These are phyloP conservation scores for Serranus cabrilla DNA, from an alignment of 2,797 vertebrate species.

Conservation along the genomic window DNA sequence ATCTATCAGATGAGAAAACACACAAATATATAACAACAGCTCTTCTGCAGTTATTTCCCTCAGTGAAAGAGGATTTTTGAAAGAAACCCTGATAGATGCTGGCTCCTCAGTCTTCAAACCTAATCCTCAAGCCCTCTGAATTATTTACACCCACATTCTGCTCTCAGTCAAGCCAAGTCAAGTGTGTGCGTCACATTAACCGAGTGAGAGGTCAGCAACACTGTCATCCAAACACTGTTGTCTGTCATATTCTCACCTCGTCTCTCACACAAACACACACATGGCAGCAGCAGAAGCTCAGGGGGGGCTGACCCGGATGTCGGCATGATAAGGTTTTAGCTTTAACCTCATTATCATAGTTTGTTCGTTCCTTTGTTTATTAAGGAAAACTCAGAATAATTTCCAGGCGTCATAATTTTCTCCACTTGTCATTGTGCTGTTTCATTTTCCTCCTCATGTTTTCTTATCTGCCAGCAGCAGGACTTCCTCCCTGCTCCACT, in stretches of 20 bases:
- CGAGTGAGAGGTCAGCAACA: constrained; percentile 32
- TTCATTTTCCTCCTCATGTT: no score
- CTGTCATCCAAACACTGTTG: constrained; percentile 17
- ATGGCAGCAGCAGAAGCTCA: constrained; percentile 31
- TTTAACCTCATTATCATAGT: not conserved
- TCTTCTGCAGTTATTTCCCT: constrained; percentile 1
- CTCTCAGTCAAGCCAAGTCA: constrained; percentile 7
- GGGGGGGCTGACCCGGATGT: constrained; percentile 16
- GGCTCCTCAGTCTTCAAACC: constrained; percentile 15
- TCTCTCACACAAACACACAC: constrained; percentile 20
- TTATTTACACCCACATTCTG: constrained; percentile 44
- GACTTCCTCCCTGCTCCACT: no score
- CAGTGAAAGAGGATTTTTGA: not conserved
- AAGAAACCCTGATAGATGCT: constrained; percentile 1
- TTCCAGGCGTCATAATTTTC: no score
- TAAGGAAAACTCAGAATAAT: not conserved
- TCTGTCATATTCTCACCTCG: constrained; percentile 43
- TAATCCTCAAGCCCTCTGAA: constrained; percentile 24
- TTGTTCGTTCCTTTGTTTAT: not conserved
- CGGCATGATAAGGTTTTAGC: not conserved
- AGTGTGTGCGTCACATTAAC: constrained; percentile 16
- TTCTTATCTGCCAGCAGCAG: no score
- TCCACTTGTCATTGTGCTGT: no score
- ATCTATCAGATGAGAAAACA: not conserved
- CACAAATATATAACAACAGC: not conserved